Conservation (phyloP, 2,797 vertebrate genomes). For the Smutsia gigantea region DNA sequence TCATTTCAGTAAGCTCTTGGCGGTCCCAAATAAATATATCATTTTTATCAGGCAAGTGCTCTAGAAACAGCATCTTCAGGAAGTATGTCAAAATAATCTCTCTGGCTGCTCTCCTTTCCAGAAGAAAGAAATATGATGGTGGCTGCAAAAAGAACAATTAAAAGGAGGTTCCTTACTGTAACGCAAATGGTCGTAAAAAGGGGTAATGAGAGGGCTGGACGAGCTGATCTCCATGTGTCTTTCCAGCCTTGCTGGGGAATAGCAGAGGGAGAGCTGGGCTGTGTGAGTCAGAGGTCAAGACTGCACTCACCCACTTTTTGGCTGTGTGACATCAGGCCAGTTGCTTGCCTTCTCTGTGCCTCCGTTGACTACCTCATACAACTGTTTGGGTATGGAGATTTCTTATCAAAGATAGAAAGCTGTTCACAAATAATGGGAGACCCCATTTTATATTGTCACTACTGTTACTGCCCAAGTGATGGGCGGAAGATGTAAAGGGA, state of each 20-base stretch:
- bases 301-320: too few relatives aligned
- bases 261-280: neutral
- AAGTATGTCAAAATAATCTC: constrained; percentile 78
- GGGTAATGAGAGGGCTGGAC: neutral
- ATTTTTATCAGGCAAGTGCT: constrained; percentile 78
- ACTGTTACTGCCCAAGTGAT: neutral
- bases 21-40: constrained; percentile 79
- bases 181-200: neutral
- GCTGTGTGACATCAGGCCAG: neutral
- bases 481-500: neutral
- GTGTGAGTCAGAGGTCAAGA: neutral
- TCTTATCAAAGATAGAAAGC: neutral
- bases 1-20: constrained; percentile 79
- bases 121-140: constrained; percentile 50
- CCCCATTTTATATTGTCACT: neutral
- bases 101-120: constrained; percentile 27
- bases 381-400: neutral
- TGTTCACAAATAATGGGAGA: neutral
- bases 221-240: neutral
- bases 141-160: constrained; percentile 40
- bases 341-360: neutral
- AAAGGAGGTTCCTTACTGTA: neutral
- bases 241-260: rapidly evolving
- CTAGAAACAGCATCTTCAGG: constrained; percentile 72
- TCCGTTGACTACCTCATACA: neutral